phyloP scores from a whole-genome alignment of 2,797 vertebrate genomes.

The Phoeniculus purpureus region DNA sequence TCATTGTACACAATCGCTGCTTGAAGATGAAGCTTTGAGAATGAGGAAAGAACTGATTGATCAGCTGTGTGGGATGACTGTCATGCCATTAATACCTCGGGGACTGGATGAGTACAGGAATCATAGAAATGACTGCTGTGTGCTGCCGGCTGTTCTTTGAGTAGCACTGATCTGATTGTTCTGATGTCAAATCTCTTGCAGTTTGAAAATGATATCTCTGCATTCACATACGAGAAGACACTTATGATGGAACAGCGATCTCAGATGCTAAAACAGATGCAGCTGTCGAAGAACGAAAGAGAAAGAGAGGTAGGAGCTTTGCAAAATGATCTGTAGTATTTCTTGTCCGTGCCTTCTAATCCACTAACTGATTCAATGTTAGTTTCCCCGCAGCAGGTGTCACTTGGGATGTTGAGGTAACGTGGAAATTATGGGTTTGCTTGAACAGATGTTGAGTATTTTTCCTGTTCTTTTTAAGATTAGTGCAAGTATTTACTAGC shows the following conservation, averaged over 20 bases:
- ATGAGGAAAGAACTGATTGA: neutral
- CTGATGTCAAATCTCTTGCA: neutral
- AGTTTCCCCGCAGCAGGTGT: neutral
- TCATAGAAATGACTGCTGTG: neutral
- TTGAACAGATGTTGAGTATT: neutral
- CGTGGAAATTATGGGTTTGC: neutral
- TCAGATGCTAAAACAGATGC: conserved; percentile 98
- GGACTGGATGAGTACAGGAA: neutral
- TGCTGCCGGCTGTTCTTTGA: neutral
- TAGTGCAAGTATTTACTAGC: neutral
- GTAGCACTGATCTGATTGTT: neutral
- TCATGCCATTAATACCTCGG: neutral
- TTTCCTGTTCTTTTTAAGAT: neutral
- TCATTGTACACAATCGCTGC: neutral
- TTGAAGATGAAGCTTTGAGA: neutral
- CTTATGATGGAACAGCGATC: conserved; percentile 97
- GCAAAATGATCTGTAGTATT: neutral
- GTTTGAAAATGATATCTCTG: conserved; percentile 97
- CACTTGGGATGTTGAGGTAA: neutral
- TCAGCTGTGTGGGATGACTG: neutral
- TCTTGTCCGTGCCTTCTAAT: neutral
- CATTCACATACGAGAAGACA: conserved; percentile 96
- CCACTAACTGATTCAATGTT: neutral
- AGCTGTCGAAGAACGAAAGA: conserved; percentile 90
- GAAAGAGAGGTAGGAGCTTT: conserved; percentile 88